phyloP scores from a whole-genome alignment of 2,113 vertebrate species.

The Centropristis striata region DNA sequence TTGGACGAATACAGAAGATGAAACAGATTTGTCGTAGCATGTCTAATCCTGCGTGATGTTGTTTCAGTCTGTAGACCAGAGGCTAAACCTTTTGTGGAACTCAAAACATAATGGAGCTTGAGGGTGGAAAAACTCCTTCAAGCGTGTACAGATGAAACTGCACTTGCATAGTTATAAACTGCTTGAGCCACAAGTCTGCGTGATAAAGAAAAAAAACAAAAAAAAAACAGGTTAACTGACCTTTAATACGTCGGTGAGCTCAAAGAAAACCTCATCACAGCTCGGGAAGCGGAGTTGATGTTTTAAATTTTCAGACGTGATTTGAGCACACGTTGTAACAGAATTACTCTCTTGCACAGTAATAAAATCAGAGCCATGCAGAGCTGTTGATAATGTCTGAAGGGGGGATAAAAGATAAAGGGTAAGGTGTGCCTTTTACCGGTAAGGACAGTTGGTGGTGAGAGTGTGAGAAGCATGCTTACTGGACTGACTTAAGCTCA shows the following conservation, averaged over 20 bases:
- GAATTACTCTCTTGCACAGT: slow-evolving; percentile 57
- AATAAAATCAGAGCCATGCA: slow-evolving; percentile 48
- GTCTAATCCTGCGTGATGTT: slow-evolving; percentile 50
- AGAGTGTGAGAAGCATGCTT: slow-evolving; percentile 86
- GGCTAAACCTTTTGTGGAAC: slow-evolving; percentile 64
- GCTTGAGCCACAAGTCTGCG: slow-evolving; percentile 23
- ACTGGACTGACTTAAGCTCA: slow-evolving; percentile 54
- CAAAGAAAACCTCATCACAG: slow-evolving; percentile 14
- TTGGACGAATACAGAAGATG: slow-evolving; percentile 65
- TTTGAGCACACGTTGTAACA: slow-evolving; percentile 45
- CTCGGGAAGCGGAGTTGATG: slow-evolving; percentile 27
- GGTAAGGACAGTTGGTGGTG: slow-evolving; percentile 80
- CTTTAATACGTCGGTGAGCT: slow-evolving; percentile 31
- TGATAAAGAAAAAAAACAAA: not conserved
- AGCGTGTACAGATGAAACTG: slow-evolving; percentile 56
- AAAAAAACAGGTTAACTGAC: slow-evolving; percentile 33
- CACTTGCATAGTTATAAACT: slow-evolving; percentile 35
- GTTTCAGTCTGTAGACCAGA: slow-evolving; percentile 57
- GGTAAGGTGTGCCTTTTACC: slow-evolving; percentile 91
- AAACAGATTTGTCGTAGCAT: slow-evolving; percentile 71
- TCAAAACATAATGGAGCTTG: slow-evolving; percentile 38
- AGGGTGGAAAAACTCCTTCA: slow-evolving; percentile 26
- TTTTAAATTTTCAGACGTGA: slow-evolving; percentile 47
- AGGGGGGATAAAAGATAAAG: slow-evolving; percentile 2
- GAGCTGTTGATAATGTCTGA: slow-evolving; percentile 43